These are phyloP conservation scores for Diadophis punctatus DNA, from an alignment of 2,113 vertebrate species.

Conservation along the genomic window DNA sequence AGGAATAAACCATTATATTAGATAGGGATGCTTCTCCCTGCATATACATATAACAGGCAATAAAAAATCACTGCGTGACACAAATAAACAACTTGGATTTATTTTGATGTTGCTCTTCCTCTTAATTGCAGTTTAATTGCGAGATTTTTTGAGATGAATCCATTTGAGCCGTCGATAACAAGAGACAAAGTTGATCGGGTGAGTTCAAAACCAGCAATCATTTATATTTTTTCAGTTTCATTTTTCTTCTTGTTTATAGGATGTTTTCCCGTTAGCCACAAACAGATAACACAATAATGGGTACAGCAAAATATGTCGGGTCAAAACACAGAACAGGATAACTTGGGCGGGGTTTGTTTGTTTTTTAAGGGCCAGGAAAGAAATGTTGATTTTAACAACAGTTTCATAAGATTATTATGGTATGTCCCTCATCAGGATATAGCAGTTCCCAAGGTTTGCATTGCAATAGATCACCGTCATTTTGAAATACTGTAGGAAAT, in stretches of 20 bases:
- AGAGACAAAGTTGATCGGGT: slow-evolving; percentile 92
- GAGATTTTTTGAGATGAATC: slow-evolving; percentile 78
- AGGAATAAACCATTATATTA: too few relatives aligned
- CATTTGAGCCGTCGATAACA: slow-evolving; percentile 87
- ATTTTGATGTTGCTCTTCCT: not conserved
- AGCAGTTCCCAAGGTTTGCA: not conserved
- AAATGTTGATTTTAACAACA: not conserved
- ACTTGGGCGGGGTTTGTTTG: not conserved
- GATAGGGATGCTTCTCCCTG: too few relatives aligned
- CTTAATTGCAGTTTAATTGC: slow-evolving; percentile 72
- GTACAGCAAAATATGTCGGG: not conserved
- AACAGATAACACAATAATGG: not conserved
- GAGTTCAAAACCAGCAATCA: slow-evolving; percentile 42
- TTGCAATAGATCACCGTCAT: not conserved
- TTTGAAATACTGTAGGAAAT: not conserved
- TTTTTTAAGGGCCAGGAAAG: not conserved
- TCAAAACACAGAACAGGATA: not conserved
- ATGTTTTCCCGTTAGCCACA: not conserved
- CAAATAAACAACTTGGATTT: not conserved
- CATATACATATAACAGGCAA: too few relatives aligned
- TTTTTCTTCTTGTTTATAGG: not conserved
- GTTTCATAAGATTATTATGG: not conserved
- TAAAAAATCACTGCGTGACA: too few relatives aligned
- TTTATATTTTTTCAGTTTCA: not conserved
- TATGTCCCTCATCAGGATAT: not conserved